Evolutionary conservation across 1,140 invertebrate species (phyloP).

Genomic region (Neodiprion pinetum): DNA sequence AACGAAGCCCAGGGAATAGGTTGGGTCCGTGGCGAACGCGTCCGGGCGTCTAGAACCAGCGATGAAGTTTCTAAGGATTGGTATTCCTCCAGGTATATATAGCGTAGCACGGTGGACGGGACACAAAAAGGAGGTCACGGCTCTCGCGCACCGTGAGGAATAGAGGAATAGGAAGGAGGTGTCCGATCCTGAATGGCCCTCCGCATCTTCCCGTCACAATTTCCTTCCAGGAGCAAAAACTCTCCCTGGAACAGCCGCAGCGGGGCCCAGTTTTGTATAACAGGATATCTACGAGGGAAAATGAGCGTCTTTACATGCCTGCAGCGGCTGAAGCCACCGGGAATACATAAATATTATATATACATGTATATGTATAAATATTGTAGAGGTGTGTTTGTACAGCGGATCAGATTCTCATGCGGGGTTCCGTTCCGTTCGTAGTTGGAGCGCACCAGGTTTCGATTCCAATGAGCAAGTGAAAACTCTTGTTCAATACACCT

Average conservation of each 20-base stretch:
- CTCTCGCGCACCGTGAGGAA: neutral
- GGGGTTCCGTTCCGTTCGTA: neutral
- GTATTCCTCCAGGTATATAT: neutral
- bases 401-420: too few relatives aligned
- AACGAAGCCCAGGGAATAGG: neutral
- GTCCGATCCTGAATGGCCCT: neutral
- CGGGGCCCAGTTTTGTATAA: neutral
- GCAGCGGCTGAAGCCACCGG: too few relatives aligned
- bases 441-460: neutral
- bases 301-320: too few relatives aligned
- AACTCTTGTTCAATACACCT: too few relatives aligned
- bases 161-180: neutral
- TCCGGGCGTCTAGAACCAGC: neutral
- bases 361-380: too few relatives aligned
- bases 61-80: neutral
- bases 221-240: neutral
- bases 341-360: too few relatives aligned
- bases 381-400: too few relatives aligned
- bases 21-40: neutral
- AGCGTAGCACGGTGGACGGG: neutral
- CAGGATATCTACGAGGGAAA: neutral
- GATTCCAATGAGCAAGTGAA: too few relatives aligned
- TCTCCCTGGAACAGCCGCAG: neutral
- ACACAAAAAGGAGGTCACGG: constrained; percentile 6
- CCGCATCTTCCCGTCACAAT: neutral